Percentiles rank a stretch among this genome's conserved stretches.
Evolutionary conservation across 2,113 vertebrate species (phyloP).

Genomic region (Trichechus manatus): DNA sequence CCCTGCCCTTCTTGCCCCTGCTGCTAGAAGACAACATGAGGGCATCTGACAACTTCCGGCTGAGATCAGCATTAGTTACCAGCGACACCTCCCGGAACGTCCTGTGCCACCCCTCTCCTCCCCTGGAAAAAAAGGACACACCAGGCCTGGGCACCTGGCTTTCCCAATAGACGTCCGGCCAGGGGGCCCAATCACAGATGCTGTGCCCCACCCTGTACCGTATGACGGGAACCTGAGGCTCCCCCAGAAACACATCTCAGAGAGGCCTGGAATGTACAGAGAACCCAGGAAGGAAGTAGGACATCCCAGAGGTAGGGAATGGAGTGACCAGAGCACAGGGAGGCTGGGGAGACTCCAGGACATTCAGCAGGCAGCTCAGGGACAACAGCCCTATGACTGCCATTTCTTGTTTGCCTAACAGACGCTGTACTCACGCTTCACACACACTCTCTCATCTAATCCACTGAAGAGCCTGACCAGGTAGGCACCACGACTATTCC

Average conservation of each 20-base stretch:
- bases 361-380: neutral
- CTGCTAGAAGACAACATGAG: rapidly evolving
- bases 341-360: neutral
- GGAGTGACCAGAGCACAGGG: neutral
- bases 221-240: neutral
- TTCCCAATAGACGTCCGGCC: neutral
- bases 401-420: neutral
- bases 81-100: neutral
- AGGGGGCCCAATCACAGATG: neutral
- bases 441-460: neutral
- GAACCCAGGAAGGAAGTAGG: neutral
- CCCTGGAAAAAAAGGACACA: neutral
- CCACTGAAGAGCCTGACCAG: neutral
- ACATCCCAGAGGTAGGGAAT: neutral
- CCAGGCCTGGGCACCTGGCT: neutral
- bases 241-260: neutral
- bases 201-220: neutral
- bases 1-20: neutral
- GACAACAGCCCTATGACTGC: neutral
- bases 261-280: neutral
- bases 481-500: rapidly evolving
- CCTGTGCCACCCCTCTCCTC: neutral
- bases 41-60: neutral
- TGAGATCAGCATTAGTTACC: rapidly evolving
- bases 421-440: neutral